Percentiles rank a stretch among this genome's conserved stretches.
Conservation (phyloP, 2,113 vertebrate species). For the Nothobranchius kuhntae region DNA sequence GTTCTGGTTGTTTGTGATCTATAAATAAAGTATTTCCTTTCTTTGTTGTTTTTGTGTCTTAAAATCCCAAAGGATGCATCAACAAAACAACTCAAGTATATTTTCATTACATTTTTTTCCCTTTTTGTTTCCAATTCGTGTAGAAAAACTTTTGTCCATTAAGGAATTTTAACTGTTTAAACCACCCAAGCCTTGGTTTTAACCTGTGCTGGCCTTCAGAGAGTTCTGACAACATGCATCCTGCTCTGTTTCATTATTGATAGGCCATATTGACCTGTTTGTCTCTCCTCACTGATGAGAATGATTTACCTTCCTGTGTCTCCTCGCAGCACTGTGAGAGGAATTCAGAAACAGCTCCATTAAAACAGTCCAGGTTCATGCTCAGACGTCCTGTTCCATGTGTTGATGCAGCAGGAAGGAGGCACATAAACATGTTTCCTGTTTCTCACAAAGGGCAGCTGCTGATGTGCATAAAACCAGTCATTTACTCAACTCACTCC, state of each 20-base stretch:
- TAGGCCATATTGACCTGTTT: conserved; percentile 69
- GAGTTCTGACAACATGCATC: conserved; percentile 38
- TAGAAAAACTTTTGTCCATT: neutral
- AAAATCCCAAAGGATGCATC: too few relatives aligned
- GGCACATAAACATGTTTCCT: too few relatives aligned
- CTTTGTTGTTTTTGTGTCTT: too few relatives aligned
- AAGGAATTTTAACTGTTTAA: neutral
- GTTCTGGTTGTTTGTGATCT: too few relatives aligned
- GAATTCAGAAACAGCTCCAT: conserved; percentile 38
- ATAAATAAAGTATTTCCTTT: too few relatives aligned
- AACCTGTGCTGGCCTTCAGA: conserved; percentile 11
- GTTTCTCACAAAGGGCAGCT: neutral
- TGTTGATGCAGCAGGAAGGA: neutral
- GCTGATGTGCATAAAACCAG: neutral
- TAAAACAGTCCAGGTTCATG: conserved; percentile 18
- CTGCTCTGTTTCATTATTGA: conserved; percentile 68
- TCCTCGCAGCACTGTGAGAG: conserved; percentile 39
- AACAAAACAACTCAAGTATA: too few relatives aligned
- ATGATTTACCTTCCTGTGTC: conserved; percentile 64
- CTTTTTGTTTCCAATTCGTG: too few relatives aligned
- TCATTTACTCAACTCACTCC: neutral
- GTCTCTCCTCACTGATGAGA: conserved; percentile 60
- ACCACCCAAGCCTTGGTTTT: neutral
- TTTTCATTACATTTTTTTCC: too few relatives aligned
- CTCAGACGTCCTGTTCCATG: neutral